phyloP scores from a whole-genome alignment of 2,888 invertebrate species.

The Vannuccia rotundouncinata region DNA sequence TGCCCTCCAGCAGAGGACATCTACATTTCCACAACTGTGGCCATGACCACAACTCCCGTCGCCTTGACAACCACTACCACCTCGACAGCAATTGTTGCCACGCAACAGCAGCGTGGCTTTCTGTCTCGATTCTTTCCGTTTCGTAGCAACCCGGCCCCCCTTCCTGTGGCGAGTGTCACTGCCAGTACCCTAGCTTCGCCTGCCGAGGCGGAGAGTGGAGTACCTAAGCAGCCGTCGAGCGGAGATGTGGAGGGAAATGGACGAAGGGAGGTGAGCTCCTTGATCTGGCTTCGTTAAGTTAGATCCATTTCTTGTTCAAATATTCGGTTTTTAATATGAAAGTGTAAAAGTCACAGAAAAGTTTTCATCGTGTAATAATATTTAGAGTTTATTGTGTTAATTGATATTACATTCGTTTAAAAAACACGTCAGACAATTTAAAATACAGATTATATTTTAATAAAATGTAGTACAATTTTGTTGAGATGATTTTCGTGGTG shows the following conservation, averaged over 20 bases:
- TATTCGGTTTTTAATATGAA: no score
- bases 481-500: no score
- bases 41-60: background rate
- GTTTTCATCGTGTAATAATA: no score
- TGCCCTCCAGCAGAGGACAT: background rate
- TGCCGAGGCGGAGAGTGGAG: background rate
- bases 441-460: no score
- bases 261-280: background rate
- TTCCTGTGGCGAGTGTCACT: background rate
- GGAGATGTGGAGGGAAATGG: no score
- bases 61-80: background rate
- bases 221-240: no score
- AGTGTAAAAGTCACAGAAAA: no score
- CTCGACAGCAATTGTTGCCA: background rate
- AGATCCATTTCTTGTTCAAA: background rate
- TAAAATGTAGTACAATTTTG: no score
- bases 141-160: conserved; percentile 14
- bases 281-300: background rate
- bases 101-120: conserved; percentile 9
- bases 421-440: no score
- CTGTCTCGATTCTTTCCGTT: conserved; percentile 33
- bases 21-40: no score
- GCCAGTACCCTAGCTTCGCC: background rate
- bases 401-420: no score
- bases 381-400: no score